A percentile compares a stretch with the other conserved stretches of the same genome.
phyloP scores from a whole-genome alignment of 2,113 vertebrate species.

The Equus quagga region DNA sequence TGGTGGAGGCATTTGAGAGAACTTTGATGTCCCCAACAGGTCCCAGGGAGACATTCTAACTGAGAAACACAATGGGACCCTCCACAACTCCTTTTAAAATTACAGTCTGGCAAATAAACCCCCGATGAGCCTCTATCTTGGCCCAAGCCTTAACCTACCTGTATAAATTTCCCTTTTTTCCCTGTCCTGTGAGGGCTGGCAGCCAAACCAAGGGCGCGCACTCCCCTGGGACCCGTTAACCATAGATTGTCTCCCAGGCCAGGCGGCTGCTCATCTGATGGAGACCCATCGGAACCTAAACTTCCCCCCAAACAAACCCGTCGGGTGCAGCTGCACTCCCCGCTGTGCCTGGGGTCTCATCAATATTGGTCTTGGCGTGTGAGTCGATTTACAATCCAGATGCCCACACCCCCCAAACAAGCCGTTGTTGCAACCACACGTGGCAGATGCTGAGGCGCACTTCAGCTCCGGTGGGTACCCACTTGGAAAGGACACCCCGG shows the following conservation, averaged over 20 bases:
- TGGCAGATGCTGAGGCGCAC: not conserved
- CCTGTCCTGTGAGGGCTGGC: not conserved
- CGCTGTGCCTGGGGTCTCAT: not conserved
- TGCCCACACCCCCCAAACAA: not conserved
- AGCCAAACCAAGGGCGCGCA: not conserved
- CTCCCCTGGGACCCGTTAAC: too few relatives aligned
- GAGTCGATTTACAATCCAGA: not conserved
- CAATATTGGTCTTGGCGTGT: too few relatives aligned
- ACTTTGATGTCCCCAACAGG: not conserved
- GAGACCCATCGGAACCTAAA: not conserved
- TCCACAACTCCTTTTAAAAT: conserved; percentile 27
- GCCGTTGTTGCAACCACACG: not conserved
- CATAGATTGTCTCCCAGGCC: not conserved
- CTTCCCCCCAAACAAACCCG: not conserved
- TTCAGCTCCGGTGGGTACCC: not conserved
- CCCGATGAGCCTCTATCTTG: not conserved
- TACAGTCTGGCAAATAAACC: not conserved
- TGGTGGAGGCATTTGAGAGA: not conserved
- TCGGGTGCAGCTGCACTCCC: not conserved
- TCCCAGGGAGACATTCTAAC: not conserved
- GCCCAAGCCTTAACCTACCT: not conserved
- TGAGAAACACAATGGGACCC: not conserved
- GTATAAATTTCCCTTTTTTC: not conserved
- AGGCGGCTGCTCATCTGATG: not conserved
- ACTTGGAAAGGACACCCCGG: not conserved